Evolutionary conservation across 2,797 vertebrate genomes (phyloP).

Genomic region (Avahi laniger): DNA sequence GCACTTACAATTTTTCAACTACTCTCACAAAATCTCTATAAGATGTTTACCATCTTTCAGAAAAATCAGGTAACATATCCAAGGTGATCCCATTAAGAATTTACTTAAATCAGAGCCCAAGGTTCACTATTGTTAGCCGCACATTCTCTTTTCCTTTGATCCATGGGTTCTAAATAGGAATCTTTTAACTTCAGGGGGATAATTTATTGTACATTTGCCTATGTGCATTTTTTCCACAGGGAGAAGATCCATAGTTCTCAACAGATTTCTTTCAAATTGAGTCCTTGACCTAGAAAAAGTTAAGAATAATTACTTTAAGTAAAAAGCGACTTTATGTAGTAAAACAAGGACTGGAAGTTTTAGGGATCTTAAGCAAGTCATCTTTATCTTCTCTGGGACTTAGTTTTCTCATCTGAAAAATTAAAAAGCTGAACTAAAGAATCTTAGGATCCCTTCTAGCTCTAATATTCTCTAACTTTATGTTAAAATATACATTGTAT

Average conservation of each 20-base stretch:
- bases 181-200: not conserved
- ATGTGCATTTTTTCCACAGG: not conserved
- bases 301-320: constrained; percentile 30
- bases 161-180: constrained; percentile 9
- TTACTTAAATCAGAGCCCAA: not conserved
- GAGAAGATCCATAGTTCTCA: not conserved
- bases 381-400: not conserved
- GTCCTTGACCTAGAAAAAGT: constrained; percentile 23
- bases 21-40: constrained; percentile 15
- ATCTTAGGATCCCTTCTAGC: not conserved
- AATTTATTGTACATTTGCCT: not conserved
- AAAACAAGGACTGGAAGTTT: not conserved
- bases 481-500: not conserved
- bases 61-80: not conserved
- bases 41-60: not conserved
- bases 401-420: constrained; percentile 34
- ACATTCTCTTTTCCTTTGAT: constrained; percentile 13
- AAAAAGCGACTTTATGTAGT: not conserved
- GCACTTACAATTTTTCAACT: constrained; percentile 9
- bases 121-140: not conserved
- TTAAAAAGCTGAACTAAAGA: constrained; percentile 8
- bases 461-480: not conserved
- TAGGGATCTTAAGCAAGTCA: not conserved
- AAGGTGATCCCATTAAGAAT: not conserved
- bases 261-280: constrained; percentile 33